phyloP scores from a whole-genome alignment of 2,797 vertebrate species.

The Labeo calbasu region DNA sequence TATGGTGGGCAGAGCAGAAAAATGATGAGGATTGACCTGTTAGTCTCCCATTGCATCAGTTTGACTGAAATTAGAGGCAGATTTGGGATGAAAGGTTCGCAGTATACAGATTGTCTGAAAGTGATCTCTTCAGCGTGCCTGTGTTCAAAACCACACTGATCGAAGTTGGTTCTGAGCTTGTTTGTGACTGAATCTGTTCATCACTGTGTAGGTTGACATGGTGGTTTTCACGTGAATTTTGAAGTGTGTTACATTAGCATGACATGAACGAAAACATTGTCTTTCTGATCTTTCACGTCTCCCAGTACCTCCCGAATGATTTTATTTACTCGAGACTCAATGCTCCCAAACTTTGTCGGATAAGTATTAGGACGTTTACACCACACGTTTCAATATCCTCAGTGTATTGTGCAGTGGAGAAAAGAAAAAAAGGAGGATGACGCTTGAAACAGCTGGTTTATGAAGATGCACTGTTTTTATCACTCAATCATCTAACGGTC shows the following conservation, averaged over 20 bases:
- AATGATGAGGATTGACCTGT: slow-evolving; percentile 42
- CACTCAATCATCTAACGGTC: slow-evolving; percentile 42
- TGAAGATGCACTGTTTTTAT: slow-evolving; percentile 19
- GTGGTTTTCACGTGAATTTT: slow-evolving; percentile 1
- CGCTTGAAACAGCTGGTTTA: slow-evolving; percentile 10
- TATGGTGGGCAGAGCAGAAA: slow-evolving; percentile 31
- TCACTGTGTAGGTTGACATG: slow-evolving; percentile 9
- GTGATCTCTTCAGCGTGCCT: slow-evolving; percentile 42
- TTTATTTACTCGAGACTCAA: not conserved
- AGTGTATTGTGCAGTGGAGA: not conserved
- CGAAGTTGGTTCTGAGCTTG: slow-evolving; percentile 39
- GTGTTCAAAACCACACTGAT: slow-evolving; percentile 55
- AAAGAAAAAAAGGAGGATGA: not conserved
- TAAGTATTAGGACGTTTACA: not conserved
- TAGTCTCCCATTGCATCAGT: slow-evolving; percentile 29
- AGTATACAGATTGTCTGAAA: slow-evolving; percentile 52
- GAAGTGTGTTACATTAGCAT: slow-evolving; percentile 20
- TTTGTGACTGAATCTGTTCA: slow-evolving; percentile 1
- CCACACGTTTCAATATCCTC: not conserved
- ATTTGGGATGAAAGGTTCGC: slow-evolving; percentile 47
- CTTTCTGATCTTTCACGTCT: slow-evolving; percentile 1
- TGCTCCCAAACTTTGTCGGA: not conserved
- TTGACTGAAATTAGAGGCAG: slow-evolving; percentile 50
- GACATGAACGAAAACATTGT: slow-evolving; percentile 26
- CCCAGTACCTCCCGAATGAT: not conserved